Conservation (phyloP, 2,888 invertebrate genomes). For the Mesoligia furuncula region DNA sequence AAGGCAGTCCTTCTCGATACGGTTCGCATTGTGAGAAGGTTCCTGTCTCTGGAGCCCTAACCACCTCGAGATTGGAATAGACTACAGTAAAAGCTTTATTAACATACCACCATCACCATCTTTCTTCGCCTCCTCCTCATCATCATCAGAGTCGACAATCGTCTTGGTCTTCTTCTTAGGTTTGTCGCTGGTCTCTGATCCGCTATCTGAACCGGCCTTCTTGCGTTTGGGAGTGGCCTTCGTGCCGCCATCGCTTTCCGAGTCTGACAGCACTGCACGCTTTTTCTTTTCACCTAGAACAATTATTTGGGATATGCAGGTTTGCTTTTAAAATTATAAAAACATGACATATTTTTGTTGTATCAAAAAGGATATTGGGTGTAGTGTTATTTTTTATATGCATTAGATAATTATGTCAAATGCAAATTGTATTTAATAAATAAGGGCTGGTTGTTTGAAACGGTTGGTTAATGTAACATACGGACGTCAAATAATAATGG, state of each 20-base stretch:
- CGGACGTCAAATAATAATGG: no score
- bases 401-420: not conserved
- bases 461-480: no score
- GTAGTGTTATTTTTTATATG: not conserved
- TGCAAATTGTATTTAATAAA: no score
- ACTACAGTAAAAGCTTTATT: not conserved
- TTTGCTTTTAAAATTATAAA: not conserved
- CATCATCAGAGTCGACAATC: conserved; percentile 93
- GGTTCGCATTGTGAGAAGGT: not conserved
- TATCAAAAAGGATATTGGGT: not conserved
- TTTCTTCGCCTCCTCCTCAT: conserved; percentile 86
- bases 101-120: conserved; percentile 78
- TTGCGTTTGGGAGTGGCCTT: conserved; percentile 82
- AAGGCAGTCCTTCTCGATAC: no score
- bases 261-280: conserved; percentile 87
- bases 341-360: not conserved
- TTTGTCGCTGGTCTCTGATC: conserved; percentile 84
- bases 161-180: conserved; percentile 89
- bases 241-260: conserved; percentile 85
- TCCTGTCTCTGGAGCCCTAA: not conserved
- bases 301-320: not conserved
- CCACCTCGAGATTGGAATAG: not conserved
- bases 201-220: conserved; percentile 84
- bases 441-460: no score
- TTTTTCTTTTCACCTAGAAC: conserved; percentile 81